Evolutionary conservation across 23 tunicate genomes (phyloP), one percentile per base, ranked within the genome.

Genomic region (Clavelina lepadiformis): DNA sequence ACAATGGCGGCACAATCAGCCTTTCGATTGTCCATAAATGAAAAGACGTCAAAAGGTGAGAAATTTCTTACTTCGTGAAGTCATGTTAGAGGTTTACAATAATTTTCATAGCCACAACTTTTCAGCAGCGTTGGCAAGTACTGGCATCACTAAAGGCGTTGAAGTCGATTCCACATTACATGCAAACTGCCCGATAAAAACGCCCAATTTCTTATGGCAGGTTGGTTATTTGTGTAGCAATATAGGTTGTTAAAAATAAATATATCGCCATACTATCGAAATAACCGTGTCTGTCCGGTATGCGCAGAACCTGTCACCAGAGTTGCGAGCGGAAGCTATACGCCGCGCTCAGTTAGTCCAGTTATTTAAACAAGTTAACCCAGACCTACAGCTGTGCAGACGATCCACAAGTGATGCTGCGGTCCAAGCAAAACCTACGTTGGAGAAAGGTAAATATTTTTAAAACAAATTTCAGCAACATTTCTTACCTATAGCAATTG

Each of bases 341-440:
- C 61, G 68, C n/a, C 57, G 77, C 28, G 66, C 77, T 0, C 83
- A 78, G 2, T 51, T 86, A 26, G 80, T 86, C 26, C 77, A 77
- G 23, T 74, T 86, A 36, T 56, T 86, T 1, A 65, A 82, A 56
- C 95, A 86, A 65, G 72, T 86, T 65, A 86, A 86, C 55, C 95
- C 95, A 4, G 82, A 86, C 11, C 71, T 86, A 19, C 95, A 78
- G 28, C 50, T 86, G 3, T 86, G 95, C 56, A n/a, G 85, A 13
- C 58, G 60, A 44, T 58, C 69, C 61, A 69, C 76, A 23, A 61
- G 35, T 6, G 72, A 70, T n/a, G 52, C 65, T 13, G 18, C 51
- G 26, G 46, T 51, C 22, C 74, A 68, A 37, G 38, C 66, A 19
- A 70, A 54, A 3, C 22, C 77, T 18, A 79, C 85, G 21, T 45